A percentile compares a stretch with the other conserved stretches of the same genome.
Evolutionary conservation across 2,797 vertebrate genomes (phyloP).

Genomic region (Periophthalmus magnuspinnatus): DNA sequence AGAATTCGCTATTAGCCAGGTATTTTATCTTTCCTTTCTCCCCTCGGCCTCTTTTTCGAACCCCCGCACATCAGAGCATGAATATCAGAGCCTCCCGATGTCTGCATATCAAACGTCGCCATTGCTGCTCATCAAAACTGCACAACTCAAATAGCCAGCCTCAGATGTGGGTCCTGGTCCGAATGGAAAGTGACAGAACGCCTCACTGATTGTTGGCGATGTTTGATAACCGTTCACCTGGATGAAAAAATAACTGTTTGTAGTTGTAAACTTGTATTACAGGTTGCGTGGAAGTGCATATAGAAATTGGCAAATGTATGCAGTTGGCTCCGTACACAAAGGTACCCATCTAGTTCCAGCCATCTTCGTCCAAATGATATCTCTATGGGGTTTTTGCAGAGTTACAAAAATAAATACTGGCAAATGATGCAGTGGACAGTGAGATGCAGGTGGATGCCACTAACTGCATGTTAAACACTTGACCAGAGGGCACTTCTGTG

Average conservation of each 20-base stretch:
- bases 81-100: conserved; percentile 38
- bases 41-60: conserved; percentile 38
- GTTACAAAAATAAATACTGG: too few species aligned
- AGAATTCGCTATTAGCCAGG: conserved; percentile 34
- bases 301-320: not conserved
- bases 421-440: too few species aligned
- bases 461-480: too few species aligned
- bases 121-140: conserved; percentile 44
- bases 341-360: too few species aligned
- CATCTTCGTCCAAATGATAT: too few species aligned
- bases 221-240: conserved; percentile 29
- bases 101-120: conserved; percentile 56
- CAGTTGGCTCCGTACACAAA: too few species aligned
- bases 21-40: conserved; percentile 45
- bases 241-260: conserved; percentile 12
- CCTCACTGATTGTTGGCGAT: conserved; percentile 47
- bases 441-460: too few species aligned
- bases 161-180: conserved; percentile 48
- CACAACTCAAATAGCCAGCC: conserved; percentile 23
- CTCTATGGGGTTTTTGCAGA: too few species aligned
- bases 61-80: conserved; percentile 29
- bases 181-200: conserved; percentile 45
- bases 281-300: not conserved
- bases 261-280: not conserved
- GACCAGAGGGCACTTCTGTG: too few species aligned